Conservation (phyloP, 2,797 vertebrate species). For the Cottoperca gobio region DNA sequence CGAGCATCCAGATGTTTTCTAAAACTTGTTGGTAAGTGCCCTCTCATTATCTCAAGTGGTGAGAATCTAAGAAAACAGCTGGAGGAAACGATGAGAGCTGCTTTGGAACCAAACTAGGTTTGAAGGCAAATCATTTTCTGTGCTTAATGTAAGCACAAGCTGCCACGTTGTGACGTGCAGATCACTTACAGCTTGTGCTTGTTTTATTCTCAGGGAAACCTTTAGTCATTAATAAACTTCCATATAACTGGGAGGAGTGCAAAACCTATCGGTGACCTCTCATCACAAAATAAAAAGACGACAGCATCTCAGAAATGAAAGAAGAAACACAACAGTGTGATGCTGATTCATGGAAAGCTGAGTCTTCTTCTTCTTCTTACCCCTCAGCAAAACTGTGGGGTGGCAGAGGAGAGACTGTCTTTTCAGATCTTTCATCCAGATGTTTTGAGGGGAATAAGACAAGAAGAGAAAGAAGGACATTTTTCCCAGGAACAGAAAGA, state of each 20-base stretch:
- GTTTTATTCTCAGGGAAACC: conserved; percentile 11
- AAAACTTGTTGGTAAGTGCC: conserved; percentile 33
- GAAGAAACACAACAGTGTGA: conserved; percentile 14
- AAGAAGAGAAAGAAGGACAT: background rate
- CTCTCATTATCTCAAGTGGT: conserved; percentile 55
- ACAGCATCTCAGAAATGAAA: conserved; percentile 14
- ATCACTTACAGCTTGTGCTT: conserved; percentile 10
- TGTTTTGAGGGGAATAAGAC: conserved; percentile 12
- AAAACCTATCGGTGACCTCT: background rate
- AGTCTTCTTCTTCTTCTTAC: conserved; percentile 20
- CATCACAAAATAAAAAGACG: conserved; percentile 37
- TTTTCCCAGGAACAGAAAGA: conserved; percentile 22
- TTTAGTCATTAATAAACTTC: conserved; percentile 28
- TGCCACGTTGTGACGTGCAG: conserved; percentile 2
- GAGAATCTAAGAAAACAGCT: conserved; percentile 51
- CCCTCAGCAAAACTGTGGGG: background rate
- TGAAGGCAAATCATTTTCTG: background rate
- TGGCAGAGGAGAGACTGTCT: background rate
- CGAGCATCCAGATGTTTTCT: conserved; percentile 52
- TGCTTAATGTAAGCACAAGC: conserved; percentile 6
- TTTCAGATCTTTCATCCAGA: conserved; percentile 29
- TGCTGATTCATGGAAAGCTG: conserved; percentile 29
- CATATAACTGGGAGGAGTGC: background rate
- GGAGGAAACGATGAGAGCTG: conserved; percentile 28
- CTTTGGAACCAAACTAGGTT: conserved; percentile 42